Base-by-base conservation (phyloP, 2,888 invertebrate species). In the Ommatoiulus sabulosus region DNA sequence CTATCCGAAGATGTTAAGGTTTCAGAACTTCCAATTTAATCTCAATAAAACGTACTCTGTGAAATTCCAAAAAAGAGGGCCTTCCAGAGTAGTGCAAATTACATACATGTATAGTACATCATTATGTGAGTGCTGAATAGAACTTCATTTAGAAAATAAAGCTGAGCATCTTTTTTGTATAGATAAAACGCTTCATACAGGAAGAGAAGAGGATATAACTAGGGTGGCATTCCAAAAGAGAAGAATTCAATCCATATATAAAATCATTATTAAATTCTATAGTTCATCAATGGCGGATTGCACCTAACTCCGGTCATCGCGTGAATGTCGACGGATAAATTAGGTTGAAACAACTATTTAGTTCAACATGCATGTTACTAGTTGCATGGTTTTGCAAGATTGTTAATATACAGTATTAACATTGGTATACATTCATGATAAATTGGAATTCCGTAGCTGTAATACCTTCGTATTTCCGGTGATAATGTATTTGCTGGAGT, bases 1-100 rank as follows among this genome's bases (percentile, higher is more conserved):
- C n/a, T 63, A n/a, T 63, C 57, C n/a, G 57, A 63, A 63, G 12
- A n/a, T n/a, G 57, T 63, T 63, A 63, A 63, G 57, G 57, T 63
- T 63, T 15, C 57, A 63, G 57, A n/a, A 12, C 57, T 63, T 63
- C 3, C 57, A 17, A 63, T 63, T 63, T 5, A 63, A 63, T 63
- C n/a, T n/a, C 17, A 63, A 63, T 15, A 63, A 63, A 63, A 63
- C 3, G 57, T 17, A 63, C 17, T 63, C n/a, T 5, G 17, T 63
- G 57, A 63, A 63, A n/a, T 63, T 63, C 57, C 52, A 52, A 52
- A 52, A 10, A 15, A 52, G n/a, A n/a, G n/a, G 4, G 52, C 52
- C 52, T 12, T 12, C 52, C 52, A 52, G 15, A 8, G 52, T 15
- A 52, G 52, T 52, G 8, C 52, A 8, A 52, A 52, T 15, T 52